phyloP scores from a whole-genome alignment of 1,140 invertebrate species.

The Triops longicaudatus region DNA sequence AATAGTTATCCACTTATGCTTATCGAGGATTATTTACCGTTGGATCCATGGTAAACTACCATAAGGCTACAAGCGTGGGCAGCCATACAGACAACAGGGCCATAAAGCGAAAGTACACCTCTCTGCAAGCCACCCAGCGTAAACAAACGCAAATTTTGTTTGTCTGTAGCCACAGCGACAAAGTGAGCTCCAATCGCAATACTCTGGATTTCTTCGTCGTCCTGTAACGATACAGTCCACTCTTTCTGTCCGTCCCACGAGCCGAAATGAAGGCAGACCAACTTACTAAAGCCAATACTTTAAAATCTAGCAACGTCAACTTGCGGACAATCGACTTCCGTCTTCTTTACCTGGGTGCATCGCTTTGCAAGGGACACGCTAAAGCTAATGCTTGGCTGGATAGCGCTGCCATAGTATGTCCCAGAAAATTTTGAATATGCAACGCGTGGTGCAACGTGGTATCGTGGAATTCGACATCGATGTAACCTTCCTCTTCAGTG shows the following conservation, averaged over 20 bases:
- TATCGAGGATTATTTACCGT: conserved; percentile 40
- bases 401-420: conserved; percentile 71
- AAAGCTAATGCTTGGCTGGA: conserved; percentile 67
- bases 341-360: conserved; percentile 43
- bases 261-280: conserved; percentile 63
- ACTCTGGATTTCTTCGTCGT: conserved; percentile 64
- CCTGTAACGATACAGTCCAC: conserved; percentile 68
- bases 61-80: conserved; percentile 60
- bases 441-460: conserved; percentile 78
- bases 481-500: conserved; percentile 56
- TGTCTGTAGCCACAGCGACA: conserved; percentile 66
- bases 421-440: conserved; percentile 71
- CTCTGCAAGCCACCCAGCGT: conserved; percentile 75
- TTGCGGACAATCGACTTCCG: conserved; percentile 22
- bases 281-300: conserved; percentile 45
- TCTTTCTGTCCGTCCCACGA: conserved; percentile 75
- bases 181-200: conserved; percentile 61
- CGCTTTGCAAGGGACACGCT: conserved; percentile 53
- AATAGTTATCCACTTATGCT: not conserved
- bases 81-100: conserved; percentile 58
- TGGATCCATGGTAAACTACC: conserved; percentile 63
- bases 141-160: conserved; percentile 67
- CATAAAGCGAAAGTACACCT: conserved; percentile 62
- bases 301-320: conserved; percentile 29
- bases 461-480: conserved; percentile 94